Conservation (phyloP, 2,888 invertebrate species). For the Leucoma salicis region DNA sequence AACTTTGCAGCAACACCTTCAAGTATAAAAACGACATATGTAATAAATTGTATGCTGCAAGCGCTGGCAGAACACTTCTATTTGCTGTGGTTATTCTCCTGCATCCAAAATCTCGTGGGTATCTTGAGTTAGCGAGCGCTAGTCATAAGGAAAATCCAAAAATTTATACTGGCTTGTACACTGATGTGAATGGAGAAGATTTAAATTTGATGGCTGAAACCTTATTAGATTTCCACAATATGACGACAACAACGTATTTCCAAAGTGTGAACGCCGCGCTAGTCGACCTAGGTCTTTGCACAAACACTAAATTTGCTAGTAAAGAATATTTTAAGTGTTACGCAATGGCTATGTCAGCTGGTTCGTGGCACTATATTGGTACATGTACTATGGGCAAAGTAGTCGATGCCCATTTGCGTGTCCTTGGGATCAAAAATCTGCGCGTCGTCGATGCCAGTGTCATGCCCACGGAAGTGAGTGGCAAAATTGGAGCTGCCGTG, state of each 20-base stretch:
- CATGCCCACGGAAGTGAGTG: constrained; percentile 19
- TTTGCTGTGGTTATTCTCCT: constrained; percentile 7
- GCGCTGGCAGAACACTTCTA: constrained; percentile 3
- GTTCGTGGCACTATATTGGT: constrained; percentile 35
- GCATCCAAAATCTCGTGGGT: constrained; percentile 11
- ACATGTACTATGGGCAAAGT: constrained; percentile 33
- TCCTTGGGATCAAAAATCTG: constrained; percentile 16
- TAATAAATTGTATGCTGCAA: constrained; percentile 28
- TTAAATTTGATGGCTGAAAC: constrained; percentile 25
- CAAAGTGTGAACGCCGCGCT: constrained; percentile 23
- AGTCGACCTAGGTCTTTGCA: constrained; percentile 33
- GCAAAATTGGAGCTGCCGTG: constrained; percentile 18
- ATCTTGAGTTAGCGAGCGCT: constrained; percentile 8
- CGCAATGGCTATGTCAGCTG: constrained; percentile 19
- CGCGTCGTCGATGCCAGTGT: constrained; percentile 28
- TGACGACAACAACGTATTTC: constrained; percentile 36
- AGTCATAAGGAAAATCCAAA: constrained; percentile 32
- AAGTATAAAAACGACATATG: background rate
- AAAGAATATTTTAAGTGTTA: constrained; percentile 33
- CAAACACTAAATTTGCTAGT: background rate
- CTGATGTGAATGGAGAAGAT: constrained; percentile 23
- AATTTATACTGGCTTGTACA: constrained; percentile 10
- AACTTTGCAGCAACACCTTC: background rate
- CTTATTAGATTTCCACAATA: constrained; percentile 30
- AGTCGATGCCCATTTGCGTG: constrained; percentile 19